Conservation (phyloP, 2,888 invertebrate genomes). For the Stenichneumon culpator region DNA sequence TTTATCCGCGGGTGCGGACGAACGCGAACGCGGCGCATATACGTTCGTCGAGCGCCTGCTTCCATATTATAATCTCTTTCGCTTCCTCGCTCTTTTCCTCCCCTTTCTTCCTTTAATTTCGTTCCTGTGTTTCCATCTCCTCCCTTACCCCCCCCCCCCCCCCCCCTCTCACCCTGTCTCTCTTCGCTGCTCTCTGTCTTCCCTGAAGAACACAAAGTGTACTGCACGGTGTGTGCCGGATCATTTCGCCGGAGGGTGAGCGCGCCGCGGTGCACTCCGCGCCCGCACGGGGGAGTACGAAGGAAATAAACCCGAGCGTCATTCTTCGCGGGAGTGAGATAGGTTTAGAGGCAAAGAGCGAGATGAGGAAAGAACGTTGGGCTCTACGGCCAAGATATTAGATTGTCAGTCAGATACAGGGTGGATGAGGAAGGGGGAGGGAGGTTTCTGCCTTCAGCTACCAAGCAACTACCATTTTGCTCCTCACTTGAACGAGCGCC, state of each 20-base stretch:
- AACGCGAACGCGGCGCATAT: constrained; percentile 54
- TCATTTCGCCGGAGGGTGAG: constrained; percentile 60
- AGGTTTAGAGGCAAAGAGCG: constrained; percentile 30
- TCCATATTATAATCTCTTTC: constrained; percentile 63
- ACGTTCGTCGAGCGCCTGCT: constrained; percentile 42
- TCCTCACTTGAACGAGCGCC: constrained; percentile 72
- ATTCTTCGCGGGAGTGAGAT: constrained; percentile 67
- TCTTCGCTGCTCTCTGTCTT: constrained; percentile 9
- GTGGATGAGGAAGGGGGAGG: constrained; percentile 27
- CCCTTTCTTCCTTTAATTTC: constrained; percentile 45
- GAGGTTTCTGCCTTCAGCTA: constrained; percentile 72
- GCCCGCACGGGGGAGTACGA: constrained; percentile 54
- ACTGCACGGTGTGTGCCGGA: constrained; percentile 40
- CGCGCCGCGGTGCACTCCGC: background rate
- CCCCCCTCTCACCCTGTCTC: constrained; percentile 2
- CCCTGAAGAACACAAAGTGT: constrained; percentile 48
- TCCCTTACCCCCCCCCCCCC: background rate
- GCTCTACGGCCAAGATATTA: constrained; percentile 71
- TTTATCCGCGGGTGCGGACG: constrained; percentile 68
- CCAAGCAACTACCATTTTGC: constrained; percentile 74
- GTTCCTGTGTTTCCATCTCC: constrained; percentile 42
- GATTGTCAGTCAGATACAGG: constrained; percentile 75
- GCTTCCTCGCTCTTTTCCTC: constrained; percentile 53
- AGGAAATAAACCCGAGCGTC: constrained; percentile 73
- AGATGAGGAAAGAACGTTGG: constrained; percentile 53